Conservation (phyloP, 1,140 invertebrate species). For the Nephila pilipes region DNA sequence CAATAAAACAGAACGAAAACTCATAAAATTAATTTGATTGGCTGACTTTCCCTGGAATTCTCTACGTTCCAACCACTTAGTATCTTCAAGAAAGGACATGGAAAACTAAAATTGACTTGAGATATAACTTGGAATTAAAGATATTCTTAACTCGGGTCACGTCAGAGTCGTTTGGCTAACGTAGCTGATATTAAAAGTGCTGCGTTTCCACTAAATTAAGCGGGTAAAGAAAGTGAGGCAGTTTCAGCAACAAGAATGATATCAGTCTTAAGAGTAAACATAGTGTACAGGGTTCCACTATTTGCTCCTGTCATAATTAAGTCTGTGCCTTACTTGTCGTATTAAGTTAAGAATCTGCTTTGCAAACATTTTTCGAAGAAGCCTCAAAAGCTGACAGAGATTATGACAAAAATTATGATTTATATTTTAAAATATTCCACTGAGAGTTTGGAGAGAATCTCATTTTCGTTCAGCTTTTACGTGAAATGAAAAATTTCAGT, state of each 20-base stretch:
- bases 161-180: not conserved
- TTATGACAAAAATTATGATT: not conserved
- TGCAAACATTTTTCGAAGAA: not conserved
- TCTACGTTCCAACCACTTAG: not conserved
- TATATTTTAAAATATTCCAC: not conserved
- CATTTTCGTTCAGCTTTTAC: too few relatives aligned
- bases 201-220: not conserved
- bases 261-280: conserved; percentile 15
- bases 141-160: not conserved
- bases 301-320: not conserved
- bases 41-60: not conserved
- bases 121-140: not conserved
- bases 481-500: too few relatives aligned
- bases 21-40: not conserved
- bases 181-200: not conserved
- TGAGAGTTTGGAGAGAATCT: too few relatives aligned
- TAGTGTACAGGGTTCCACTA: not conserved
- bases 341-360: not conserved
- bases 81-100: not conserved
- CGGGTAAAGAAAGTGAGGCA: not conserved
- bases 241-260: not conserved
- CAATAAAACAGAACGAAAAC: not conserved
- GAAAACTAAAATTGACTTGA: not conserved
- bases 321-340: not conserved
- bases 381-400: not conserved